Percentiles rank a stretch among this genome's conserved stretches.
These are phyloP conservation scores for Meloidogyne chitwoodi DNA, from an alignment of 1,140 invertebrate genomes.

Conservation along the genomic window DNA sequence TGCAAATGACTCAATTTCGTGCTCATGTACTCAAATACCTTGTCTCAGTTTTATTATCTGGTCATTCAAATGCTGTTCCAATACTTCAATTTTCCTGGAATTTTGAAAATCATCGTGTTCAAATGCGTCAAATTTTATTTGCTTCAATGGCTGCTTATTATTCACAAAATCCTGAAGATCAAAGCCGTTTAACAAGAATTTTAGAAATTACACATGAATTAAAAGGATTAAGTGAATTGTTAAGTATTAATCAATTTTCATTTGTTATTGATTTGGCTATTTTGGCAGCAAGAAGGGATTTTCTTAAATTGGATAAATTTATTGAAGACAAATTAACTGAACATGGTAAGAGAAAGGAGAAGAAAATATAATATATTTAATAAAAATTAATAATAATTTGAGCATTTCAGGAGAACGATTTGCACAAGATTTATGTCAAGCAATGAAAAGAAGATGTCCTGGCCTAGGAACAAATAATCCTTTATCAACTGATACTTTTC, in stretches of 20 bases:
- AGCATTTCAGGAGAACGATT: slow-evolving; percentile 39
- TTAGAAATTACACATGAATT: slow-evolving; percentile 94
- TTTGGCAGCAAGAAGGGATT: slow-evolving; percentile 87
- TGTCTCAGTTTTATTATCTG: slow-evolving; percentile 25
- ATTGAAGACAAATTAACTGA: slow-evolving; percentile 90
- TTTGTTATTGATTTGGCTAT: slow-evolving; percentile 97
- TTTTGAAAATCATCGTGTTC: slow-evolving; percentile 9
- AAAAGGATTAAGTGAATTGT: slow-evolving; percentile 76
- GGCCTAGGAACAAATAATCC: slow-evolving; percentile 22
- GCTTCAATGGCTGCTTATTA: slow-evolving; percentile 36
- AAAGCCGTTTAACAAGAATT: slow-evolving; percentile 79
- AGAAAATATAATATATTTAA: too few relatives aligned
- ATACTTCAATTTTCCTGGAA: slow-evolving; percentile 44
- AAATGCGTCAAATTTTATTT: slow-evolving; percentile 27
- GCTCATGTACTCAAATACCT: slow-evolving; percentile 34
- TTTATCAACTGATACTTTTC: slow-evolving; percentile 39
- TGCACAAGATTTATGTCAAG: slow-evolving; percentile 43
- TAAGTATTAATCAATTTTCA: slow-evolving; percentile 84
- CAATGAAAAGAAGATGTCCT: slow-evolving; percentile 27
- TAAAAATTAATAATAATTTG: too few relatives aligned
- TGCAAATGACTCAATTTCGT: slow-evolving; percentile 34
- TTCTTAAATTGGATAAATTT: slow-evolving; percentile 97
- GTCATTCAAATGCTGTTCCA: slow-evolving; percentile 40
- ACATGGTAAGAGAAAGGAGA: slow-evolving; percentile 63
- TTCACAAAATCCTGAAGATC: slow-evolving; percentile 70